Evolutionary conservation across 2,797 vertebrate species (phyloP).

Genomic region (Remorina albescens): DNA sequence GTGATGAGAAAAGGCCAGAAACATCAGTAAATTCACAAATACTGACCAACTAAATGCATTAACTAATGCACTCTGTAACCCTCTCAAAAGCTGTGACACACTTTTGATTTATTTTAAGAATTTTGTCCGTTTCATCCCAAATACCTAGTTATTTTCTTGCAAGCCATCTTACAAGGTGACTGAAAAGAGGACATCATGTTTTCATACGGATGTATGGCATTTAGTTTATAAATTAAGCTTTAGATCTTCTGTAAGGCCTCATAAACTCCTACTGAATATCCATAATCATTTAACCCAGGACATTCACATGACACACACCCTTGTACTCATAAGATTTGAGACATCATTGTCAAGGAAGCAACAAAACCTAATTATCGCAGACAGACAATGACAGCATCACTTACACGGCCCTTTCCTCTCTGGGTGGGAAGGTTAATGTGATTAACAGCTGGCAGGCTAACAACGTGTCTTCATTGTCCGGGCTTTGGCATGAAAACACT

Average conservation of each 20-base stretch:
- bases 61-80: too few relatives aligned
- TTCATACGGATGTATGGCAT: too few relatives aligned
- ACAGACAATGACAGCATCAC: slow-evolving; percentile 59
- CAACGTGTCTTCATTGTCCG: slow-evolving; percentile 41
- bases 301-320: slow-evolving; percentile 17
- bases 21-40: neutral
- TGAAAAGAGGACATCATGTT: too few relatives aligned
- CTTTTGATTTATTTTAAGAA: too few relatives aligned
- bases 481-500: slow-evolving; percentile 37
- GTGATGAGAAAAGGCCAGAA: neutral
- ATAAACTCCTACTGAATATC: neutral
- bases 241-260: neutral
- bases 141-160: too few relatives aligned
- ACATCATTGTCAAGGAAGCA: slow-evolving; percentile 43
- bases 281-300: slow-evolving; percentile 2
- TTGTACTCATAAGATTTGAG: slow-evolving; percentile 13
- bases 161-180: too few relatives aligned
- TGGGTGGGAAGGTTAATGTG: slow-evolving; percentile 65
- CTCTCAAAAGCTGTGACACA: too few relatives aligned
- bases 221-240: too few relatives aligned
- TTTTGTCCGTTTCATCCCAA: too few relatives aligned
- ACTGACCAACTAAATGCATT: neutral
- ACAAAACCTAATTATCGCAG: slow-evolving; percentile 62
- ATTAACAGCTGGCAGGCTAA: slow-evolving; percentile 52
- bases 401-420: slow-evolving; percentile 33